Evolutionary conservation across 2,113 vertebrate genomes (phyloP), one percentile per base, ranked within the genome.

Genomic region (Pteruthius melanotis): DNA sequence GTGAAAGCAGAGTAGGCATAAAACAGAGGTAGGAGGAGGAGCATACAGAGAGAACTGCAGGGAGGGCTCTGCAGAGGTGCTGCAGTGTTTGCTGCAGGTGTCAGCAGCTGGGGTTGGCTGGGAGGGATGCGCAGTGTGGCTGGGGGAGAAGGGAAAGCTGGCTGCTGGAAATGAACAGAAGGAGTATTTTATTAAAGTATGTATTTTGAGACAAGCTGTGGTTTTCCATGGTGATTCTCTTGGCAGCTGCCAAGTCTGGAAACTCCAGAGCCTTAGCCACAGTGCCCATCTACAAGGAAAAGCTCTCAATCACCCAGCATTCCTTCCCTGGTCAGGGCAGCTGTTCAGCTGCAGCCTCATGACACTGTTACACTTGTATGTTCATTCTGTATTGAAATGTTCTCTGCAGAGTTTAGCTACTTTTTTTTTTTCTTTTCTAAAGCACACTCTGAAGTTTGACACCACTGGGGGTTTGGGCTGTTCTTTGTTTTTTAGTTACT

Each of bases 231-330:
- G 8, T 44, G 54, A 31, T 61, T 56, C 11, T 23, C 9, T 63
- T 45, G 35, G 65, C 15, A 53, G 47, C n/a, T 89, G 56, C 45
- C 5, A 2, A 35, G 33, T 26, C 30, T 11, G n/a, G 15, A 13
- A 45, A 17, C 0, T 1, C 3, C 1, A 4, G 27, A 79, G 63
- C 49, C 44, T 30, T 24, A n/a, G 35, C 37, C 21, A 3, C 10
- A 7, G 39, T 20, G 23, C 13, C 5, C 7, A 2, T 63, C 28
- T 50, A 5, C 12, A 31, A 44, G 54, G 50, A 11, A 57, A 39
- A 45, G 44, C 24, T 82, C 23, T 74, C 37, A 13, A 1, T 56
- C 31, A 2, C 3, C 11, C 10, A 12, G 30, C 16, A 16, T 69
- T 61, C 22, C 19, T 63, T 72, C 39, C n/a, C 11, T 31, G 33